phyloP scores from a whole-genome alignment of 1,140 invertebrate genomes.

The Ditylenchus dipsaci region DNA sequence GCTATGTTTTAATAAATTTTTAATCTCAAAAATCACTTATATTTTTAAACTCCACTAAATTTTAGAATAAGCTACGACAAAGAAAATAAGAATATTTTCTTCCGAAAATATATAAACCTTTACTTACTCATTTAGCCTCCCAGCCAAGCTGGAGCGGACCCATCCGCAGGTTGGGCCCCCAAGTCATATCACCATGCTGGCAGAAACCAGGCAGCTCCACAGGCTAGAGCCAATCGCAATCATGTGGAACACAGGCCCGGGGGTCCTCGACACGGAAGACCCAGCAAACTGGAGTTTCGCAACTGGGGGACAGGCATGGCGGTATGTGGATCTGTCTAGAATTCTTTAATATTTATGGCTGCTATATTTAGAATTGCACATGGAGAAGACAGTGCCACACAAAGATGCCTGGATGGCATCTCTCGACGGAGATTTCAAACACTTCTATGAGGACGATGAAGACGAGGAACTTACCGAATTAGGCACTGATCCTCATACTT shows the following conservation, averaged over 20 bases:
- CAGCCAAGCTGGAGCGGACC: slow-evolving; percentile 50
- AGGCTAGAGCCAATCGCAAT: slow-evolving; percentile 49
- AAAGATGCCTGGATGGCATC: slow-evolving; percentile 51
- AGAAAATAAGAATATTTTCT: too few relatives aligned
- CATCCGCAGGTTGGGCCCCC: slow-evolving; percentile 51
- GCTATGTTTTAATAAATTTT: too few relatives aligned
- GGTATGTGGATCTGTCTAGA: slow-evolving; percentile 17
- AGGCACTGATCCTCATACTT: background rate
- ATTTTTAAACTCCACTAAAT: too few relatives aligned
- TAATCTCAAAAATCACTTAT: too few relatives aligned
- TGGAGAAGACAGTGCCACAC: slow-evolving; percentile 55
- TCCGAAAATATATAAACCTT: too few relatives aligned
- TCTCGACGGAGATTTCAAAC: slow-evolving; percentile 39
- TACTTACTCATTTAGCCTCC: slow-evolving; percentile 32
- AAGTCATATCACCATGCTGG: slow-evolving; percentile 50
- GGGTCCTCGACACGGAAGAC: slow-evolving; percentile 46
- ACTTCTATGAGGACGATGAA: slow-evolving; percentile 31
- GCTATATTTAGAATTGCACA: slow-evolving; percentile 38
- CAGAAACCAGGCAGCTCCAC: slow-evolving; percentile 54
- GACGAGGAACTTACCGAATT: background rate
- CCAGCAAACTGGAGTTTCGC: slow-evolving; percentile 52
- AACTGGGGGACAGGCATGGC: slow-evolving; percentile 55
- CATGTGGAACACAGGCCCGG: slow-evolving; percentile 36
- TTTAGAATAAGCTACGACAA: too few relatives aligned
- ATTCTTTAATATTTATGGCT: background rate